Evolutionary conservation across 2,797 vertebrate species (phyloP).

Genomic region (Rousettus madagascariensis): DNA sequence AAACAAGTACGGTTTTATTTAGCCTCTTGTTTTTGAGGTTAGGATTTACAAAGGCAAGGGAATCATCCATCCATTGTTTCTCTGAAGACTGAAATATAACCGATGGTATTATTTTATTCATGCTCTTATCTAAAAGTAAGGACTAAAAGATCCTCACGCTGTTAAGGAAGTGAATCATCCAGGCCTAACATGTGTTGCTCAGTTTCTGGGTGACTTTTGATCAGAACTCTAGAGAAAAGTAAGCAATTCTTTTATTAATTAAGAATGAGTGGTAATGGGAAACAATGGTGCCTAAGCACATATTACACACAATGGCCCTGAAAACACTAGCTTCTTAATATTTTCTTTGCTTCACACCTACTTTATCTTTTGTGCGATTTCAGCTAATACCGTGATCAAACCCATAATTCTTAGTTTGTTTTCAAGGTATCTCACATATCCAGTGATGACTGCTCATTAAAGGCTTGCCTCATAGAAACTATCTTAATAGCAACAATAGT

Average conservation of each 20-base stretch:
- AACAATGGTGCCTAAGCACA: background rate
- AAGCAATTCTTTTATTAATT: background rate
- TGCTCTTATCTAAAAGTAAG: background rate
- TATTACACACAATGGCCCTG: background rate
- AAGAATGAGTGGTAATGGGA: background rate
- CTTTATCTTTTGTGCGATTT: conserved; percentile 1
- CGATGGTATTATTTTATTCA: background rate
- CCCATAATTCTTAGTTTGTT: background rate
- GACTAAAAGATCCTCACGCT: background rate
- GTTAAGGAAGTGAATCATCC: background rate
- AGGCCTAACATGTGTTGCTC: background rate
- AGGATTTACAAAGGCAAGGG: background rate
- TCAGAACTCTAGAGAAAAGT: conserved; percentile 3
- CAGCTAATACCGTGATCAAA: background rate
- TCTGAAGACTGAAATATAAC: background rate
- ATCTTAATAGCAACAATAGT: background rate
- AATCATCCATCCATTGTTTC: background rate
- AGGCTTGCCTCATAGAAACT: background rate
- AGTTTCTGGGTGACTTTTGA: background rate
- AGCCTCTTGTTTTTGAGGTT: background rate
- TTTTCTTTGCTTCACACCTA: background rate
- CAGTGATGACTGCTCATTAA: background rate
- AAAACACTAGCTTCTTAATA: conserved; percentile 3
- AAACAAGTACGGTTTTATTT: background rate
- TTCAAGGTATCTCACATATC: background rate